These are phyloP conservation scores for Nerophis ophidion DNA, from an alignment of 2,113 vertebrate genomes.

Conservation along the genomic window DNA sequence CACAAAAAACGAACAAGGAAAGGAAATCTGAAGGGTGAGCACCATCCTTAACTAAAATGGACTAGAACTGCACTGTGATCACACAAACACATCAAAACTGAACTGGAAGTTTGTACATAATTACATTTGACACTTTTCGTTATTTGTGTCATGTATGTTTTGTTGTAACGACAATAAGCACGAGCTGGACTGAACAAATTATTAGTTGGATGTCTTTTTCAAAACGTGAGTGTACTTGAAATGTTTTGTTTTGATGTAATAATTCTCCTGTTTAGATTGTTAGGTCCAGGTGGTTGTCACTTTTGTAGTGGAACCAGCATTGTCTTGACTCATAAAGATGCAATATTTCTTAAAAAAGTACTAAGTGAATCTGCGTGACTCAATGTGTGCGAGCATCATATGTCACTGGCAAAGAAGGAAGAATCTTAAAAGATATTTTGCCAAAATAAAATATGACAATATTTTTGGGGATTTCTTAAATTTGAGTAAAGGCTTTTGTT, in stretches of 20 bases:
- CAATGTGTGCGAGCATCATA: not conserved
- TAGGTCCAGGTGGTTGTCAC: conserved; percentile 23
- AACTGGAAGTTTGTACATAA: conserved; percentile 1
- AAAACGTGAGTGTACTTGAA: conserved; percentile 16
- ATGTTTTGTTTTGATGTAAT: conserved; percentile 11
- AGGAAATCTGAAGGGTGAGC: not conserved
- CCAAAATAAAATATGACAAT: conserved; percentile 41
- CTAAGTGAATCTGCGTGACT: conserved; percentile 9
- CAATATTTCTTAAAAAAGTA: conserved; percentile 29
- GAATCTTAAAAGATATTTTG: conserved; percentile 36
- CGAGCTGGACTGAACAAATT: conserved; percentile 44
- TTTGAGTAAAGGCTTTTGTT: too few relatives aligned
- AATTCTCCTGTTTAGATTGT: conserved; percentile 21
- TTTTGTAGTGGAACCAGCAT: conserved; percentile 8
- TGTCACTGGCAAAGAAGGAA: conserved; percentile 17
- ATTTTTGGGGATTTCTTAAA: too few relatives aligned
- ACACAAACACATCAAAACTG: conserved; percentile 12
- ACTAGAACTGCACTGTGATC: conserved; percentile 6
- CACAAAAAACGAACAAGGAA: conserved; percentile 1
- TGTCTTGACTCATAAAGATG: conserved; percentile 13
- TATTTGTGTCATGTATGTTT: conserved; percentile 25
- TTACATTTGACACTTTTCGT: not conserved
- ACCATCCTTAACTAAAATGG: not conserved
- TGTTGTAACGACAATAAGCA: conserved; percentile 32
- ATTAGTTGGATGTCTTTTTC: conserved; percentile 30